phyloP scores from a whole-genome alignment of 1,140 invertebrate species.

The Cherax quadricarinatus region DNA sequence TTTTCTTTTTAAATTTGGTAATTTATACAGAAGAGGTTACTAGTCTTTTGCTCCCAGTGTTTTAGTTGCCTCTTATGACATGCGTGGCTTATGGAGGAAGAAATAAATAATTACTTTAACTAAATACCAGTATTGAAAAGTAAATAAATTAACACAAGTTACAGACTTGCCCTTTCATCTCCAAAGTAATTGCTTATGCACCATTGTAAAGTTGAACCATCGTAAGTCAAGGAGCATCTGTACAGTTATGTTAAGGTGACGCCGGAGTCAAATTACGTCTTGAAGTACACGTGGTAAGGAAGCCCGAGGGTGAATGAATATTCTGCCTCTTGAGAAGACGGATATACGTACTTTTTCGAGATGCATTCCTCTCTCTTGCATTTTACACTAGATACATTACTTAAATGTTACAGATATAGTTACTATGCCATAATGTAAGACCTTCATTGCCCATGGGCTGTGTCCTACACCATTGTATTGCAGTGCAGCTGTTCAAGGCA shows the following conservation, averaged over 20 bases:
- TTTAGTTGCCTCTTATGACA: too few relatives aligned
- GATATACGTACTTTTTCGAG: not conserved
- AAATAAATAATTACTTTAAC: too few relatives aligned
- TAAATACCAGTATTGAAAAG: too few relatives aligned
- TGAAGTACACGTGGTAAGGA: not conserved
- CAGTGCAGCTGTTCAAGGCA: conserved; percentile 29
- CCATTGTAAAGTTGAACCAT: too few relatives aligned
- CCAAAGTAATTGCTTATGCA: too few relatives aligned
- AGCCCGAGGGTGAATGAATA: not conserved
- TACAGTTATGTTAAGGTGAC: not conserved
- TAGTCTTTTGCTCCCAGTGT: too few relatives aligned
- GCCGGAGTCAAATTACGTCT: not conserved
- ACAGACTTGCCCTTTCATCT: too few relatives aligned
- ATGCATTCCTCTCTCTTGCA: not conserved
- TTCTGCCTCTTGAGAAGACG: not conserved
- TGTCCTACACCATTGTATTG: conserved; percentile 6
- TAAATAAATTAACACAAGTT: too few relatives aligned
- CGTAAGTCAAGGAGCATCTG: not conserved
- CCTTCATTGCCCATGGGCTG: not conserved
- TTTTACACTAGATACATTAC: not conserved
- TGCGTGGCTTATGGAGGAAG: too few relatives aligned
- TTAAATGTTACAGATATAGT: not conserved
- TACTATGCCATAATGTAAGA: not conserved
- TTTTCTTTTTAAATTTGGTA: too few relatives aligned
- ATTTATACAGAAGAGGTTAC: too few relatives aligned